Evolutionary conservation across 2,797 vertebrate genomes (phyloP).

Genomic region (Gymnodraco acuticeps): DNA sequence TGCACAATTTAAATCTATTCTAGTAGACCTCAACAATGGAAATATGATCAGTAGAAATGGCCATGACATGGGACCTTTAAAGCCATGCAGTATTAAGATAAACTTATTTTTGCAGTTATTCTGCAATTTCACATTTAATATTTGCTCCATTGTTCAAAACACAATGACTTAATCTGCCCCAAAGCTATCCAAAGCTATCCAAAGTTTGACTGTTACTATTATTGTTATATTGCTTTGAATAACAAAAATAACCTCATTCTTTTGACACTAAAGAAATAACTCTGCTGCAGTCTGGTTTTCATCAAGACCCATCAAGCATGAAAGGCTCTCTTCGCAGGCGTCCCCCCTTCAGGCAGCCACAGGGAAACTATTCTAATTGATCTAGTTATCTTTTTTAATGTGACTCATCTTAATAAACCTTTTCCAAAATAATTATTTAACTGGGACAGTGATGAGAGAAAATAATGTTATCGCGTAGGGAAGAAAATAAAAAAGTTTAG

Average conservation of each 20-base stretch:
- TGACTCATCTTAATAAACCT: slow-evolving; percentile 32
- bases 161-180: slow-evolving; percentile 29
- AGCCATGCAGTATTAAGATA: background rate
- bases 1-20: too few species aligned
- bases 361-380: slow-evolving; percentile 34
- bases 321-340: slow-evolving; percentile 20
- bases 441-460: background rate
- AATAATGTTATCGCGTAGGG: background rate
- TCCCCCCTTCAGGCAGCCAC: slow-evolving; percentile 16
- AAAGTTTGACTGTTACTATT: slow-evolving; percentile 6
- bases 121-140: slow-evolving; percentile 14
- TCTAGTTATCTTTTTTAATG: slow-evolving; percentile 28
- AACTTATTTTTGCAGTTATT: slow-evolving; percentile 5
- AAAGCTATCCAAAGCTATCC: slow-evolving; percentile 21
- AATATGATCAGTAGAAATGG: too few species aligned
- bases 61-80: background rate
- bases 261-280: slow-evolving; percentile 22
- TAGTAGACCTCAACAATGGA: too few species aligned
- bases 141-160: slow-evolving; percentile 16
- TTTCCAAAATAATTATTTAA: slow-evolving; percentile 20
- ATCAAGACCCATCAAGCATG: slow-evolving; percentile 46
- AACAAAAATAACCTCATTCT: slow-evolving; percentile 28
- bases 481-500: slow-evolving; percentile 3
- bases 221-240: slow-evolving; percentile 28
- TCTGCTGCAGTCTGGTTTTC: slow-evolving; percentile 23